phyloP scores from a whole-genome alignment of 2,797 vertebrate genomes.

The Leptodactylus fallax region DNA sequence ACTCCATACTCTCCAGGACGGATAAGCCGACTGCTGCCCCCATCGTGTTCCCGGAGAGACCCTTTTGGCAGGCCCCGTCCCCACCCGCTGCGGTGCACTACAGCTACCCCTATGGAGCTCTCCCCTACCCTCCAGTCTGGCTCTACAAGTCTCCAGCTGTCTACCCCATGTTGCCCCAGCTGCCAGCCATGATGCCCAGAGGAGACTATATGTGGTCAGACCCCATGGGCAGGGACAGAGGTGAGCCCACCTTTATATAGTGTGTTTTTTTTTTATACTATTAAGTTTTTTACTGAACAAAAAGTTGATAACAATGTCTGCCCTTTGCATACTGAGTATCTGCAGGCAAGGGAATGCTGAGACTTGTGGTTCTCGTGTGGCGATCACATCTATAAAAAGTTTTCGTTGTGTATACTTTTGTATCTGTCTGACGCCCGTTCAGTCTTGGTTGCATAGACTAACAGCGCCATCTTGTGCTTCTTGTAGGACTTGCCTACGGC shows the following conservation, averaged over 20 bases:
- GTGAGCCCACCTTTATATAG: neutral
- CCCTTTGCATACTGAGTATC: no score
- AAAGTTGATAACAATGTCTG: no score
- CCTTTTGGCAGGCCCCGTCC: conserved; percentile 30
- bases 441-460: neutral
- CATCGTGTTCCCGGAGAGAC: neutral
- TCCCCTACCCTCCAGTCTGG: conserved; percentile 51
- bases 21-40: neutral
- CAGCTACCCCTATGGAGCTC: neutral
- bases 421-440: no score
- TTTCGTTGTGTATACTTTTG: neutral
- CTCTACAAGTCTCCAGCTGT: neutral
- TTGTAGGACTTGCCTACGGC: conserved; percentile 69
- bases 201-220: conserved; percentile 4
- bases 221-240: conserved; percentile 18
- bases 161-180: neutral
- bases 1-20: conserved; percentile 61
- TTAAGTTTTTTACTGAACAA: no score
- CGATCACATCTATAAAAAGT: no score
- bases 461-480: conserved; percentile 37
- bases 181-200: neutral
- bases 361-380: neutral
- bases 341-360: neutral
- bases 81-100: conserved; percentile 23
- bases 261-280: no score